These are phyloP conservation scores for Battus philenor DNA, from an alignment of 1,140 invertebrate genomes.

Conservation along the genomic window DNA sequence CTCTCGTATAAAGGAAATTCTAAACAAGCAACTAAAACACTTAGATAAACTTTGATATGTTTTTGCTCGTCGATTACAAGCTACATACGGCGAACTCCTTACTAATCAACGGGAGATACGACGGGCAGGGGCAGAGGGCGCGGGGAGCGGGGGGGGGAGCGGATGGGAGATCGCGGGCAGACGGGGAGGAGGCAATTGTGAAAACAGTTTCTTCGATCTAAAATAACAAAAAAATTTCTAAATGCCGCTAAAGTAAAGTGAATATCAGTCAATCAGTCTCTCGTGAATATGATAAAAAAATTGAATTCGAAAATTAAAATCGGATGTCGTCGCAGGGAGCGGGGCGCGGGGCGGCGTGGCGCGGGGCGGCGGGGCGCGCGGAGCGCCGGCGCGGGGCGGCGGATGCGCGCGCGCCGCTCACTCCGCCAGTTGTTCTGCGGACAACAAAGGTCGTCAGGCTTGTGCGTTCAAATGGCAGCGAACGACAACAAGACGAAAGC, in stretches of 20 bases:
- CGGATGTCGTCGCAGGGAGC: constrained; percentile 37
- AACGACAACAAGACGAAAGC: no score
- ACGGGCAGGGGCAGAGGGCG: constrained; percentile 10
- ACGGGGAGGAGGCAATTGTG: no score
- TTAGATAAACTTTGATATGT: constrained; percentile 64
- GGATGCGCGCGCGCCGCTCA: no score
- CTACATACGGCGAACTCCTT: constrained; percentile 30
- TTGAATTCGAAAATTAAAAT: constrained; percentile 56
- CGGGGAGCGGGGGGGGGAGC: no score
- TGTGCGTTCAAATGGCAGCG: no score
- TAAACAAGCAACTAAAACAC: constrained; percentile 41
- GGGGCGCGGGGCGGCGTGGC: no score
- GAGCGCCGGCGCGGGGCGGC: no score
- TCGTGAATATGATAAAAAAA: constrained; percentile 58
- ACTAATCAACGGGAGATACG: constrained; percentile 13
- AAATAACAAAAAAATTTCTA: constrained; percentile 64
- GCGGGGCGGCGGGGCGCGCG: no score
- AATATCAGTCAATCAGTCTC: constrained; percentile 71
- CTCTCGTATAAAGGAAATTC: constrained; percentile 46
- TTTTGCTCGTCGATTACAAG: constrained; percentile 47
- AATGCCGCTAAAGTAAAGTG: constrained; percentile 69
- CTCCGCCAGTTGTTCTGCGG: constrained; percentile 53
- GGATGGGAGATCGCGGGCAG: no score
- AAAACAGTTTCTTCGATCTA: no score
- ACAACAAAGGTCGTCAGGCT: no score